These are phyloP conservation scores for Myotis daubentonii DNA, from an alignment of 2,797 vertebrate genomes.

Conservation along the genomic window DNA sequence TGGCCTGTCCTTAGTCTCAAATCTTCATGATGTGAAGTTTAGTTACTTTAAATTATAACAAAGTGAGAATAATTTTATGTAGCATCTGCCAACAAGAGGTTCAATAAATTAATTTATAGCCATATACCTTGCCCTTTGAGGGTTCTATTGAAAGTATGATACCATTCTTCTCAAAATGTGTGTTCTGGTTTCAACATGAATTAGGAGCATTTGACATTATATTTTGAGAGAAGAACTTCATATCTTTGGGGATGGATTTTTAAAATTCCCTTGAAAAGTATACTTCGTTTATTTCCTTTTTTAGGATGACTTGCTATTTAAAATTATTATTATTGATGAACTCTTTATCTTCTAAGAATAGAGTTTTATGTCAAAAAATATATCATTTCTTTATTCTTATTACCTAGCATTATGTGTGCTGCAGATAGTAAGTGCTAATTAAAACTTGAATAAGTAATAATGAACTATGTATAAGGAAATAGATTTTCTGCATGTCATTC, in stretches of 20 bases:
- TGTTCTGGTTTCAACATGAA: neutral
- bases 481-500: neutral
- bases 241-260: neutral
- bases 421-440: neutral
- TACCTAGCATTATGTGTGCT: neutral
- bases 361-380: neutral
- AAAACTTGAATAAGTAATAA: neutral
- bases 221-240: neutral
- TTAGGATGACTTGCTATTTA: neutral
- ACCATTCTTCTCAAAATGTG: neutral
- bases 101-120: slow-evolving; percentile 27
- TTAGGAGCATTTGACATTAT: neutral
- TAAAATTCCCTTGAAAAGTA: neutral
- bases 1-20: neutral
- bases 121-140: neutral
- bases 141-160: neutral
- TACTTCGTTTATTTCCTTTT: neutral
- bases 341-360: neutral
- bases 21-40: neutral
- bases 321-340: neutral
- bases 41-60: slow-evolving; percentile 19
- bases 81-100: neutral
- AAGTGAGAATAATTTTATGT: slow-evolving; percentile 54
- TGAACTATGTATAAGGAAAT: neutral
- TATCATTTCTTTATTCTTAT: neutral